Percentiles rank a stretch among this genome's conserved stretches.
Evolutionary conservation across 2,888 invertebrate genomes (phyloP).

Genomic region (Augochlorella aurata): DNA sequence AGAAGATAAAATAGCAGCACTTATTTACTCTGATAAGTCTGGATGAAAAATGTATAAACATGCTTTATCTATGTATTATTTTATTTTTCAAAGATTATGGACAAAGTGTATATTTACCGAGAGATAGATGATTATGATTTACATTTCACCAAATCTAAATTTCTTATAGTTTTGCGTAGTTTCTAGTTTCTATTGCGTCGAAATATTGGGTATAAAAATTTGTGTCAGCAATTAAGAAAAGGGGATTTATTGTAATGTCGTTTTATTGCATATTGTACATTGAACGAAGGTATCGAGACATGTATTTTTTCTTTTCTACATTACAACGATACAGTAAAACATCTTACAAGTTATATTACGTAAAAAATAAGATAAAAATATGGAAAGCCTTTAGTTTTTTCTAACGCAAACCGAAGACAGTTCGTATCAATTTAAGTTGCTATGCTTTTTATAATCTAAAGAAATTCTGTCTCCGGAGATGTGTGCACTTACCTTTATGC

Average conservation of each 20-base stretch:
- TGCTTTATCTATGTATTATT: conserved; percentile 71
- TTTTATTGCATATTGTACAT: conserved; percentile 54
- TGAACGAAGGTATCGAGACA: conserved; percentile 49
- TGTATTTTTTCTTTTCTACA: conserved; percentile 49
- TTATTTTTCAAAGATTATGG: conserved; percentile 73
- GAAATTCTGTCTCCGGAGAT: conserved; percentile 44
- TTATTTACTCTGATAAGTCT: conserved; percentile 66
- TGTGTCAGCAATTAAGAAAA: conserved; percentile 48
- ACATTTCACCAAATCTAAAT: conserved; percentile 62
- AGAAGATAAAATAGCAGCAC: conserved; percentile 53
- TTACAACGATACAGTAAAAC: conserved; percentile 30
- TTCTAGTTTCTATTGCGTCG: conserved; percentile 63
- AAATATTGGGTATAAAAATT: conserved; percentile 53
- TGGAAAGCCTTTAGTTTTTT: conserved; percentile 21
- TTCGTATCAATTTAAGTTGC: conserved; percentile 29
- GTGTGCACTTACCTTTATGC: conserved; percentile 54
- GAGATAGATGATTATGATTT: conserved; percentile 64
- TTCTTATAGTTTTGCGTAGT: conserved; percentile 62
- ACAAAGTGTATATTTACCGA: conserved; percentile 75
- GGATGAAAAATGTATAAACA: conserved; percentile 71
- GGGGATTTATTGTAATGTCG: conserved; percentile 45
- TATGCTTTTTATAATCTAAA: conserved; percentile 20
- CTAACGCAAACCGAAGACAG: conserved; percentile 14
- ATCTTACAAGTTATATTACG: conserved; percentile 35
- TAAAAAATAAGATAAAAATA: neutral